These are phyloP conservation scores for Thalpophila matura DNA, from an alignment of 2,888 invertebrate genomes.

Conservation along the genomic window DNA sequence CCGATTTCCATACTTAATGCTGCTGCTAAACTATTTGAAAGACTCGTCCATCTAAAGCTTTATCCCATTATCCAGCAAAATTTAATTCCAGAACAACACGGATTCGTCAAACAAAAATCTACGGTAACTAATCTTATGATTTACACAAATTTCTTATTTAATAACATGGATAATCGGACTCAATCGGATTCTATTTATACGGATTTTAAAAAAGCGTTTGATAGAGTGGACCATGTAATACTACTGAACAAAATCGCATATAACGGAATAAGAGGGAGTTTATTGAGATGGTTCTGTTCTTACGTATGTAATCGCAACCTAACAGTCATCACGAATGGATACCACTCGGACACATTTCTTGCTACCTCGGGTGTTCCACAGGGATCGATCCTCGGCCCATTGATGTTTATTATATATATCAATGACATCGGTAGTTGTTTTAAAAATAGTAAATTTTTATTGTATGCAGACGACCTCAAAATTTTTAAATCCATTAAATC, in stretches of 20 bases:
- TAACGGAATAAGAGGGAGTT: constrained; percentile 8
- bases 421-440: no score
- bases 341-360: neutral
- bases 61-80: neutral
- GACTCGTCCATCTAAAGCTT: neutral
- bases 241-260: constrained; percentile 7
- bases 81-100: neutral
- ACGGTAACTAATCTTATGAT: neutral
- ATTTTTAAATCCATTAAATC: neutral
- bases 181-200: neutral
- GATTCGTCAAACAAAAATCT: neutral
- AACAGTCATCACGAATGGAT: neutral
- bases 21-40: neutral
- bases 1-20: neutral
- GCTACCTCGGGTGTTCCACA: constrained; percentile 5
- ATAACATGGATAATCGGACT: neutral
- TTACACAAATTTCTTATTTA: neutral
- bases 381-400: constrained; percentile 2
- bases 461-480: neutral
- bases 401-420: no score
- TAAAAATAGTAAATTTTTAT: no score
- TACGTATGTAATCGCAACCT: constrained; percentile 2
- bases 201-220: constrained; percentile 10
- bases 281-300: constrained; percentile 8
- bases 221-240: constrained; percentile 4